Conservation (phyloP, 2,888 invertebrate genomes). For the Girardia tigrina region DNA sequence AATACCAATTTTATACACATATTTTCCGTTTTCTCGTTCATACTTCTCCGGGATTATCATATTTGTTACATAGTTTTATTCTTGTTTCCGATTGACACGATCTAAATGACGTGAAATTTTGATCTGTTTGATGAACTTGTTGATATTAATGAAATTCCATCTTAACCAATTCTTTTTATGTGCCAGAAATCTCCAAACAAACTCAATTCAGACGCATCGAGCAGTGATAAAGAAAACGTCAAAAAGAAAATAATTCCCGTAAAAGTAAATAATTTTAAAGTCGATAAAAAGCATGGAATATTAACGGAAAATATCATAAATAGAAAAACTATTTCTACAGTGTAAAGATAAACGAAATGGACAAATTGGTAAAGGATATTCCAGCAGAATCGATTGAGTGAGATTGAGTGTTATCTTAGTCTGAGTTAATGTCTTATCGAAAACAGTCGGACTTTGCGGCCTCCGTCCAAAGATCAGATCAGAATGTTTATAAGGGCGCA, state of each 20-base stretch:
- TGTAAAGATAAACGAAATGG: constrained; percentile 4
- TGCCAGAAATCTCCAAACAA: not conserved
- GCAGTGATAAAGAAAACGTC: constrained; percentile 24
- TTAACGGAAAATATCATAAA: no score
- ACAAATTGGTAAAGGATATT: constrained; percentile 46
- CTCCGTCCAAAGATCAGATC: constrained; percentile 48
- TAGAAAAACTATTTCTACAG: constrained; percentile 30
- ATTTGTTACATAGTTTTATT: no score
- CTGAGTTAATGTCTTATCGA: not conserved
- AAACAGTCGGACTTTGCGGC: constrained; percentile 43
- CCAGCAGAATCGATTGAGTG: constrained; percentile 45
- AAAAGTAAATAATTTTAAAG: not conserved
- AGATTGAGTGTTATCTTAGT: constrained; percentile 37
- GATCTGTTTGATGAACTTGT: no score
- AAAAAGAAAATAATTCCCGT: not conserved
- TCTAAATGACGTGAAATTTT: no score
- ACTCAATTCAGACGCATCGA: not conserved
- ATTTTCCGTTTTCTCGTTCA: no score
- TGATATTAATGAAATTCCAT: no score
- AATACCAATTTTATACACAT: no score
- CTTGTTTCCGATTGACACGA: no score
- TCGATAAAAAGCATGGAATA: no score
- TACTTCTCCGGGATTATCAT: no score
- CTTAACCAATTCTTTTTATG: no score
- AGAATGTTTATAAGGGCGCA: constrained; percentile 48